Conservation (phyloP, 1,140 invertebrate genomes). For the Hermetia illucens region DNA sequence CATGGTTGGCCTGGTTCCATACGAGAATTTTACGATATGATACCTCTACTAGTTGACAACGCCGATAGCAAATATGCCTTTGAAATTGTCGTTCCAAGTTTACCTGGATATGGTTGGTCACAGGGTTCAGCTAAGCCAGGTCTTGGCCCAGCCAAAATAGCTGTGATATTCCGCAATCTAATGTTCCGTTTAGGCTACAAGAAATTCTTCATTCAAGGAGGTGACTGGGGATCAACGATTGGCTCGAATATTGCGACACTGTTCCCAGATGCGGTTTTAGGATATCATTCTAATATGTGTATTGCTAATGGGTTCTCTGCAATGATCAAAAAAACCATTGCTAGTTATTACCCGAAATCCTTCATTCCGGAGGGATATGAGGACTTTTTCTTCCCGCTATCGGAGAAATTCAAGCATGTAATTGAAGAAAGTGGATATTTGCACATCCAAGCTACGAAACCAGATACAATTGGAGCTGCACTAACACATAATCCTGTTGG, state of each 20-base stretch:
- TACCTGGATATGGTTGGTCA: slow-evolving; percentile 79
- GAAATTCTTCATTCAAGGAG: slow-evolving; percentile 67
- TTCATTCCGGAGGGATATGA: slow-evolving; percentile 39
- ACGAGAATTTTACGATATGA: slow-evolving; percentile 70
- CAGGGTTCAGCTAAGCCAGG: slow-evolving; percentile 47
- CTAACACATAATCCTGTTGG: slow-evolving; percentile 54
- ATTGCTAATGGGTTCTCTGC: slow-evolving; percentile 18
- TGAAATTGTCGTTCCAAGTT: slow-evolving; percentile 63
- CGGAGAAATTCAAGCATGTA: slow-evolving; percentile 30
- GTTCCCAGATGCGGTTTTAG: slow-evolving; percentile 50
- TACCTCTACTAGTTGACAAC: slow-evolving; percentile 48
- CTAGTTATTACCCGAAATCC: slow-evolving; percentile 36
- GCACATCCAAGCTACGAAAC: slow-evolving; percentile 77
- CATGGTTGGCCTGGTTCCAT: slow-evolving; percentile 89
- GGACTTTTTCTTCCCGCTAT: slow-evolving; percentile 46
- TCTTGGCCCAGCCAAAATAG: slow-evolving; percentile 44
- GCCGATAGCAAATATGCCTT: slow-evolving; percentile 50
- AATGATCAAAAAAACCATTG: slow-evolving; percentile 27
- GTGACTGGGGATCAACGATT: slow-evolving; percentile 65
- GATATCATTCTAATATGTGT: slow-evolving; percentile 50
- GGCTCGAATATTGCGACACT: slow-evolving; percentile 42
- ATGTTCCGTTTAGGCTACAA: slow-evolving; percentile 65
- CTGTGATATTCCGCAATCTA: slow-evolving; percentile 62
- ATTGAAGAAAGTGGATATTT: slow-evolving; percentile 65
- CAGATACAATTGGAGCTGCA: slow-evolving; percentile 66